A percentile compares a stretch with the other conserved stretches of the same genome.
These are phyloP conservation scores for Cacoxenus indagator DNA, from an alignment of 2,888 invertebrate species.

Conservation along the genomic window DNA sequence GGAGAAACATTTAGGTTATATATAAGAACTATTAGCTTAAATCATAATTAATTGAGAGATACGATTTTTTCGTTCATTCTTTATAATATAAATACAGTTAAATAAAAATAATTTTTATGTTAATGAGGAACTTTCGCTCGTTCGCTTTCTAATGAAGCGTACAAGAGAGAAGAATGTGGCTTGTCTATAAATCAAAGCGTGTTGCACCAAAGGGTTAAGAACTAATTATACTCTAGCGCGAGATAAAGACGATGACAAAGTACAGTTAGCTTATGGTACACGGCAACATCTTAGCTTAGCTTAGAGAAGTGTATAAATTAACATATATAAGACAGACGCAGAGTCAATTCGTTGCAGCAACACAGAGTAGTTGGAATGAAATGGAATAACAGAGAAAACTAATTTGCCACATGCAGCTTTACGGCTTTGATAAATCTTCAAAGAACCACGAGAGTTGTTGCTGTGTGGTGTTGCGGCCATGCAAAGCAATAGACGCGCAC, in stretches of 20 bases:
- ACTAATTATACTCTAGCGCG: conserved; percentile 6
- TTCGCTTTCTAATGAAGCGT: conserved; percentile 26
- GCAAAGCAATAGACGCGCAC: not conserved
- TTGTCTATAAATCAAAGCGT: not conserved
- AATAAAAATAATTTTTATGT: conserved; percentile 34
- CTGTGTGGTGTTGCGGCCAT: not conserved
- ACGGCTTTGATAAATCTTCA: conserved; percentile 14
- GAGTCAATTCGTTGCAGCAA: not conserved
- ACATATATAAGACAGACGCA: conserved; percentile 5
- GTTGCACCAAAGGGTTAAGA: conserved; percentile 11
- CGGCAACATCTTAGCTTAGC: not conserved
- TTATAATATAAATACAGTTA: conserved; percentile 16
- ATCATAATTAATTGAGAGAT: not conserved
- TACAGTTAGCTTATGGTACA: conserved; percentile 10
- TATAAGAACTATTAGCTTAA: not conserved
- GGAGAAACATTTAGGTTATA: not conserved
- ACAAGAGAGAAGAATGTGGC: conserved; percentile 10
- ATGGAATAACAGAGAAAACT: conserved; percentile 2
- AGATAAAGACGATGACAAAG: not conserved
- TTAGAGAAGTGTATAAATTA: conserved; percentile 6
- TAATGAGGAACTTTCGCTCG: conserved; percentile 40
- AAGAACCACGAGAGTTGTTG: not conserved
- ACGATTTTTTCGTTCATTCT: conserved; percentile 18
- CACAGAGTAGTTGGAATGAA: not conserved
- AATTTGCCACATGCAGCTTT: conserved; percentile 20